A percentile compares a stretch with the other conserved stretches of the same genome.
phyloP scores from a whole-genome alignment of 2,888 invertebrate genomes.

The Amiota communis region DNA sequence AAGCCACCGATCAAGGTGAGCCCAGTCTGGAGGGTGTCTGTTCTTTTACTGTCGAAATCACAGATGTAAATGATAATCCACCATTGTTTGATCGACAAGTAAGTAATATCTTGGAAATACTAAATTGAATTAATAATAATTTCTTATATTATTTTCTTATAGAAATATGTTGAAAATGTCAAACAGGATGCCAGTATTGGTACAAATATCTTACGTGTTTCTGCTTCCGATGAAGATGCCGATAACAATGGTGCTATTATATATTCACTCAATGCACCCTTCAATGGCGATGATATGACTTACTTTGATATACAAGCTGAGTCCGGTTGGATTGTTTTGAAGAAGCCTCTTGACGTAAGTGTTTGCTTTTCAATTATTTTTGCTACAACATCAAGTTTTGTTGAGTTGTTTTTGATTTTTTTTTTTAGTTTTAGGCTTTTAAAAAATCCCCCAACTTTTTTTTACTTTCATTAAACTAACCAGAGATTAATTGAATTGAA shows the following conservation, averaged over 20 bases:
- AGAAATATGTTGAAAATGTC: conserved; percentile 98
- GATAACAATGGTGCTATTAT: conserved; percentile 97
- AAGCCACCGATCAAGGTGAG: conserved; percentile 99
- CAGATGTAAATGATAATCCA: conserved; percentile 98
- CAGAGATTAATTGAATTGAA: conserved; percentile 29
- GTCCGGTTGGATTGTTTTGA: conserved; percentile 96
- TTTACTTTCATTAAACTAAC: conserved; percentile 46
- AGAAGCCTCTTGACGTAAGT: conserved; percentile 97
- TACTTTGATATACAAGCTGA: conserved; percentile 98
- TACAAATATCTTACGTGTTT: conserved; percentile 93
- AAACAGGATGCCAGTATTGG: conserved; percentile 97
- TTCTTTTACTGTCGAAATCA: conserved; percentile 97
- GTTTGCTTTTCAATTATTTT: conserved; percentile 65
- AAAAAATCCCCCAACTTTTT: conserved; percentile 6
- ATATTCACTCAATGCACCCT: conserved; percentile 91
- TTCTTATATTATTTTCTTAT: conserved; percentile 70
- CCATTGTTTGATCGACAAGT: conserved; percentile 96
- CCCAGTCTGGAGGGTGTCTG: conserved; percentile 98
- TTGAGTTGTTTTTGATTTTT: conserved; percentile 26
- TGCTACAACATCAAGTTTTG: conserved; percentile 15
- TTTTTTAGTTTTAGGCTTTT: conserved; percentile 15
- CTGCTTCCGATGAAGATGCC: conserved; percentile 97
- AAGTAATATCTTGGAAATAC: conserved; percentile 49
- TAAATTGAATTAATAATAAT: background rate
- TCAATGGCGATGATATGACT: conserved; percentile 90